Base-by-base conservation (phyloP, 2,113 vertebrate genomes). In the Microtus richardsoni region DNA sequence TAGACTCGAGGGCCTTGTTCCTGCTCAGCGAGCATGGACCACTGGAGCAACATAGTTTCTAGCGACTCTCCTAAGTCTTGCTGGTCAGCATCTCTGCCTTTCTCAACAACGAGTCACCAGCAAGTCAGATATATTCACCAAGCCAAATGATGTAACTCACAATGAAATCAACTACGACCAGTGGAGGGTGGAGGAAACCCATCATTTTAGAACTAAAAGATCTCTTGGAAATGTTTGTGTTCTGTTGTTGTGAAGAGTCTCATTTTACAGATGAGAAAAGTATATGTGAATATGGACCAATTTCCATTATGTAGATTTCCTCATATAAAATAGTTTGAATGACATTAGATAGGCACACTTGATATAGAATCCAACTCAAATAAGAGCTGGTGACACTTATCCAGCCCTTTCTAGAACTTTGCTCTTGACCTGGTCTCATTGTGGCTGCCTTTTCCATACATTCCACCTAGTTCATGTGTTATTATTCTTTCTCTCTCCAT, bases 191-290 rank as follows among this genome's bases (percentile, higher is more conserved):
- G 24, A 33, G 60, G 47, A 60, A 26, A 66, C 7, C 73, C 10
- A 62, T 91, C 82, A 78, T 49, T 87, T 88, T 33, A 89, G 74
- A 92, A 66, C 5, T 92, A 41, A 88, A 91, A 74, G 21, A 90
- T 44, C 68, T 73, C 21, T 79, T 75, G 44, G 78, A 4, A 10
- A 28, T 11, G 64, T 85, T 9, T 83, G 44, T 49, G 26, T 78
- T 77, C 19, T 52, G 26, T 78, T 47, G 24, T 49, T 39, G 44
- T 80, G 90, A 54, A 73, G 49, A 91, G 52, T 93, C 91, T 30
- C 80, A 82, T 96, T 83, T 96, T 90, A 93, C 5, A 90, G 8
- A 49, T 92, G 30, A 91, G 73, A 82, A 93, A 93, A 49, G 54
- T 44, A 12, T 77, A 24, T 36, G 19, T 49, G 13, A 1, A 39